Evolutionary conservation across 2,797 vertebrate genomes (phyloP).

Genomic region (Passerculus sandwichensis): DNA sequence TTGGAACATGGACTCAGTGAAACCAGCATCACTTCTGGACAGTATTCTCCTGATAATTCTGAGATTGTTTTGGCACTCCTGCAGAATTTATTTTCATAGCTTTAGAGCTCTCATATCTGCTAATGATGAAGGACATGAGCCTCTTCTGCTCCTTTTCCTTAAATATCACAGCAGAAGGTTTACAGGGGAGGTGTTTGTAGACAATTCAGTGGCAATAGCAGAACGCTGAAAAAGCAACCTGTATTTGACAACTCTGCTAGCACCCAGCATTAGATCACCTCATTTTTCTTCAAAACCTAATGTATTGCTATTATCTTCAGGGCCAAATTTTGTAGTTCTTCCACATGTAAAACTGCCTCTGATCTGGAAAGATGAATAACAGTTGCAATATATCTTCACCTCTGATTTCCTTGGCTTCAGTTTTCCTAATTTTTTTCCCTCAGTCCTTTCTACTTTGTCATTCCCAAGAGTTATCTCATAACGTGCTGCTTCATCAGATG

Average conservation of each 20-base stretch:
- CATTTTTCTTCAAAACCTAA: background rate
- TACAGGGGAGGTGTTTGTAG: background rate
- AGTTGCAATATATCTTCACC: background rate
- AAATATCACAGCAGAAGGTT: background rate
- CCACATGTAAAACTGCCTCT: background rate
- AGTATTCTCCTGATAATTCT: background rate
- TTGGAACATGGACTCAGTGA: background rate
- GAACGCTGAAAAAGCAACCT: background rate
- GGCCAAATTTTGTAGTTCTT: background rate
- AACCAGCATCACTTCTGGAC: background rate
- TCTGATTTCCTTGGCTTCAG: background rate
- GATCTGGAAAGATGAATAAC: background rate
- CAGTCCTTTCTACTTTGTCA: background rate
- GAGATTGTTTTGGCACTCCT: background rate
- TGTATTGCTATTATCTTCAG: background rate
- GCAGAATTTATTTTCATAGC: background rate
- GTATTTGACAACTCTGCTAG: background rate
- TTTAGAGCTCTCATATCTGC: background rate
- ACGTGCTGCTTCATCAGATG: background rate
- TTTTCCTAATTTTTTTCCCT: background rate
- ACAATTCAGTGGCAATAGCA: background rate
- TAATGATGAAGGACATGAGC: background rate
- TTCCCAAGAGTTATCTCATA: background rate
- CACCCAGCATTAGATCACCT: background rate
- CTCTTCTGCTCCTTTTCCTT: background rate